phyloP scores from a whole-genome alignment of 2,888 invertebrate species.

The Lapara coniferarum region DNA sequence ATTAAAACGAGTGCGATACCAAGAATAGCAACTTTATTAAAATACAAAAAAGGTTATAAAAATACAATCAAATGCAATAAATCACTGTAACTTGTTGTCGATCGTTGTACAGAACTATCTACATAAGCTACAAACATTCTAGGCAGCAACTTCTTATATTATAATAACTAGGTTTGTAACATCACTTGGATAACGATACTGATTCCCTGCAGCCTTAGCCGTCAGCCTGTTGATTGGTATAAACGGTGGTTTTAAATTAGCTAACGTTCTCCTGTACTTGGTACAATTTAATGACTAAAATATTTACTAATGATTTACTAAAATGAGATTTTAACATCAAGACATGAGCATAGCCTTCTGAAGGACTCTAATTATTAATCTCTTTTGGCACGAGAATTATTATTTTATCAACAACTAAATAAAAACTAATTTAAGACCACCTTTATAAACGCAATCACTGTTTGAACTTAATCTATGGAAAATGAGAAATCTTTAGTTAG shows the following conservation, averaged over 20 bases:
- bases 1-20: constrained; percentile 67
- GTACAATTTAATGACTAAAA: constrained; percentile 12
- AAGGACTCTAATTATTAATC: constrained; percentile 10
- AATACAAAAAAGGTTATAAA: constrained; percentile 82
- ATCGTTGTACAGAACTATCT: constrained; percentile 45
- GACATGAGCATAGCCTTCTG: not conserved
- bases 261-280: constrained; percentile 41
- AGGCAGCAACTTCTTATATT: constrained; percentile 60
- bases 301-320: not conserved
- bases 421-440: constrained; percentile 6
- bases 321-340: constrained; percentile 17
- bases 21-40: constrained; percentile 84
- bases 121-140: constrained; percentile 62
- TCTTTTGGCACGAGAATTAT: constrained; percentile 22
- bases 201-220: constrained; percentile 29
- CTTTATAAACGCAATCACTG: constrained; percentile 17
- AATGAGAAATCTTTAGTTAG: constrained; percentile 25
- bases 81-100: constrained; percentile 77
- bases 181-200: constrained; percentile 54
- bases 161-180: constrained; percentile 54
- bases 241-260: constrained; percentile 32
- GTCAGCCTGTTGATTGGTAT: constrained; percentile 20
- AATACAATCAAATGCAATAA: constrained; percentile 83
- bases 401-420: constrained; percentile 1
- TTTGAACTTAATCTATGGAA: constrained; percentile 27